Base-by-base conservation (phyloP, 2,888 invertebrate genomes). In the Drosophila anomalata region DNA sequence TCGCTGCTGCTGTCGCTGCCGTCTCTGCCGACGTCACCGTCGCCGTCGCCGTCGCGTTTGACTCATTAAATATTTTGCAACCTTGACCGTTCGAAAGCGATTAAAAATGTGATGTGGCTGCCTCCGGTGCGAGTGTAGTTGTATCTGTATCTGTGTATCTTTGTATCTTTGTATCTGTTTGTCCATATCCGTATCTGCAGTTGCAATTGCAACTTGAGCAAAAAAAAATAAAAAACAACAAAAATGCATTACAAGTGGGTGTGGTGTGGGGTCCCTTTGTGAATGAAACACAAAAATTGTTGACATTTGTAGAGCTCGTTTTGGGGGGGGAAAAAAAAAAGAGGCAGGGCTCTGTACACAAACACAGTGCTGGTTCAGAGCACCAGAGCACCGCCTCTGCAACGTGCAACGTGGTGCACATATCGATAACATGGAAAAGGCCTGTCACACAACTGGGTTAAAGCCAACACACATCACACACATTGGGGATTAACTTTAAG, bases 61-160 rank as follows among this genome's bases (percentile, higher is more conserved):
- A 87, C 82, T 84, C 85, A 85, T 87, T 84, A 87, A 87, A 84
- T 87, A 84, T 84, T 83, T 84, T 84, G 85, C 88, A 88, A 88
- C 88, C 88, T 88, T 88, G 88, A 88, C 89, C 88, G 88, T 89
- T 87, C 78, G 84, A 87, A 88, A 82, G 79, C 88, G 82, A 87
- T 87, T 89, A 87, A 85, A 85, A 75, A 31, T 60, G 68, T 52
- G 78, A 48, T 73, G 53, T 36, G n/a, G 41, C 4, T 41, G 17
- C 22, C 17, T 36, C 9, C 7, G 36, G 54, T 17, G n/a, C 48
- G 36, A 22, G 41, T 39, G 5, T 59, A 14, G 55, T 14, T 44
- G 44, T 63, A 48, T 66, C 36, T 53, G 41, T 62, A 50, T 42
- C 20, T 54, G 33, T 65, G 36, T 46, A n/a, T 53, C 53, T 51